Evolutionary conservation across 37 sponge, comb jelly and placozoan genomes (phyloP), one percentile per base, ranked within the genome.

Genomic region (Chondrilla cf. caribensis): DNA sequence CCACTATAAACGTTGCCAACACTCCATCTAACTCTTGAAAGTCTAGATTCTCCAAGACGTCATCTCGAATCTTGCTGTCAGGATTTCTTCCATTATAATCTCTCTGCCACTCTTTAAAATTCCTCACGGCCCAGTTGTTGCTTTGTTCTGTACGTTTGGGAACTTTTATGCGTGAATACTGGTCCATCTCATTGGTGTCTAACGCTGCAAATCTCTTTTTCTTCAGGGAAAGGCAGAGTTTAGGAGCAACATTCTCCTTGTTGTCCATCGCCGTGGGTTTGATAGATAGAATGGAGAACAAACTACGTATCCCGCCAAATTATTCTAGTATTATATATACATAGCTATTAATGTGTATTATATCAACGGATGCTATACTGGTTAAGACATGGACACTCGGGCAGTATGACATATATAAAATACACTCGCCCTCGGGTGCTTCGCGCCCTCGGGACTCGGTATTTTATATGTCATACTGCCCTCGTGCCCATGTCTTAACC

Each of bases 11-110:
- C 18, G 64, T 62, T 38, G 72, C 11, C 40, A 70, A 37, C 9
- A 70, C 72, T 70, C 31, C 72, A 70, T 70, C 72, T 38, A 70
- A 70, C 40, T 70, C 72, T 29, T 70, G 72, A 37, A 31, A 70
- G 72, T 70, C 72, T 37, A 31, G 22, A 70, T 35, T 7, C 40
- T 37, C 72, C 29, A 70, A 70, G 38, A 31, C 29, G 72, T 70
- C 40, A 7, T 17, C 21, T 33, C 72, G 40, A 32, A 70, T 70
- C 38, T 70, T 37, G 72, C 72, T 31, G 40, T 29, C 9, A 37
- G 72, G 72, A 37, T 70, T 70, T 19, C 72, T 32, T 32, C 19
- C 72, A 37, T 38, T 70, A 29, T 38, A 70, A 19, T 70, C 72
- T 31, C 38, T 70, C 21, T 29, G 40, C 72, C 72, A 70, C 38